These are phyloP conservation scores for Lasaia peninsularis DNA, from an alignment of 1,140 invertebrate species.

Conservation along the genomic window DNA sequence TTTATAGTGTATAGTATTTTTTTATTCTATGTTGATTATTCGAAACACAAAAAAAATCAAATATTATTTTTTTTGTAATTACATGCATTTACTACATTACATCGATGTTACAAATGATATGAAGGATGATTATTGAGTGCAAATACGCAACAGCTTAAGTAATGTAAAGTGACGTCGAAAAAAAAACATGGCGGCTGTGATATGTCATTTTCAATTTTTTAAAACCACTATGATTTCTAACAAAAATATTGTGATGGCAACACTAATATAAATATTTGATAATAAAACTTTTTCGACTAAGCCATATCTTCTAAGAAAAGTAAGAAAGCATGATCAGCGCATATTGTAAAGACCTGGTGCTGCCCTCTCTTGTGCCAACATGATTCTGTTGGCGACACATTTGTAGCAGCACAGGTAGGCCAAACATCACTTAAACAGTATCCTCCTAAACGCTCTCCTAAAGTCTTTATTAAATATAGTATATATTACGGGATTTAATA, in stretches of 20 bases:
- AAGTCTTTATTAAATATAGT: conserved; percentile 99
- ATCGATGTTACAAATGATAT: no score
- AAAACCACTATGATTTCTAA: no score
- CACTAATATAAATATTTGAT: not conserved
- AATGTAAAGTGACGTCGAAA: no score
- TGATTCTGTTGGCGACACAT: conserved; percentile 79
- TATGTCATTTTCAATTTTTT: no score
- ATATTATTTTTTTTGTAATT: no score
- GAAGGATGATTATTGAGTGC: no score
- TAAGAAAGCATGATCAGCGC: conserved; percentile 40
- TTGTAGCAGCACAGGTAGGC: conserved; percentile 85
- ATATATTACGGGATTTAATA: conserved; percentile 98
- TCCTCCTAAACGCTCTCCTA: conserved; percentile 94
- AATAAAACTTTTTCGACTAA: not conserved
- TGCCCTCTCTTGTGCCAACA: conserved; percentile 78
- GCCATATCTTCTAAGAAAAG: not conserved
- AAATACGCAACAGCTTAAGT: no score
- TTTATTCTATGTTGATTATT: not conserved
- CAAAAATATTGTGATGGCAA: no score
- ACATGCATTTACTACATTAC: no score
- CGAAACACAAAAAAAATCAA: no score
- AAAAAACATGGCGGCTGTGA: no score
- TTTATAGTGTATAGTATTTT: not conserved
- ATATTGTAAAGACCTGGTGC: conserved; percentile 78
- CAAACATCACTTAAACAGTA: conserved; percentile 95